Evolutionary conservation across 37 sponge, comb jelly and placozoan genomes (phyloP), one percentile per base, ranked within the genome.

Genomic region (Lycopodina hypogea): DNA sequence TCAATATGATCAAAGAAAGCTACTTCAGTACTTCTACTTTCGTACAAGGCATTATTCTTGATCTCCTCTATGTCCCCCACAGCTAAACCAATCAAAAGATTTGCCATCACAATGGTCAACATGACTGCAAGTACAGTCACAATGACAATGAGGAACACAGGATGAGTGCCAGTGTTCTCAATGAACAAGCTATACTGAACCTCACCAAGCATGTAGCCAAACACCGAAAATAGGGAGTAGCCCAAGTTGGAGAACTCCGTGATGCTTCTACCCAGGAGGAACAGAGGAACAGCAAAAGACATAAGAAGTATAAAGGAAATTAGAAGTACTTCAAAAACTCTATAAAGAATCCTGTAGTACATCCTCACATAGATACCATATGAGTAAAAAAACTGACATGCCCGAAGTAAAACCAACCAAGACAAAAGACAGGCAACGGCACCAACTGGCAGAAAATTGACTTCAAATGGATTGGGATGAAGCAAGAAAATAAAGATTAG

Each of bases 11-110:
- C 36, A 28, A 79, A 87, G 21, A 79, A 59, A 0, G 36, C 72
- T 3, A 92, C 57, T 57, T 84, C 81, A 9, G 56, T 11, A 6
- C 52, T 38, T 32, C 78, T 34, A 60, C 71, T 83, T 40, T 81
- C 45, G 19, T 87, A 35, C 7, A 85, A 35, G n/a, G 96, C 94
- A 78, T 87, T 87, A 56, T 52, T 41, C 41, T 84, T 80, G 55
- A 90, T 80, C 23, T 61, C 56, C 4, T 83, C 91, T 52, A 93
- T 96, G 59, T 93, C 91, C 2, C 94, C 96, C 68, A 96, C 96
- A 76, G 96, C 94, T 38, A 96, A 56, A 81, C 91, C 96, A 74
- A 96, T 88, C 36, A 96, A 86, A 39, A 96, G 71, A 57, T 96
- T 96, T 45, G 68, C 82, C 24, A 96, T 48, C 3, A 86, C 77